phyloP scores from a whole-genome alignment of 2,113 vertebrate genomes.

The Prolemur simus region DNA sequence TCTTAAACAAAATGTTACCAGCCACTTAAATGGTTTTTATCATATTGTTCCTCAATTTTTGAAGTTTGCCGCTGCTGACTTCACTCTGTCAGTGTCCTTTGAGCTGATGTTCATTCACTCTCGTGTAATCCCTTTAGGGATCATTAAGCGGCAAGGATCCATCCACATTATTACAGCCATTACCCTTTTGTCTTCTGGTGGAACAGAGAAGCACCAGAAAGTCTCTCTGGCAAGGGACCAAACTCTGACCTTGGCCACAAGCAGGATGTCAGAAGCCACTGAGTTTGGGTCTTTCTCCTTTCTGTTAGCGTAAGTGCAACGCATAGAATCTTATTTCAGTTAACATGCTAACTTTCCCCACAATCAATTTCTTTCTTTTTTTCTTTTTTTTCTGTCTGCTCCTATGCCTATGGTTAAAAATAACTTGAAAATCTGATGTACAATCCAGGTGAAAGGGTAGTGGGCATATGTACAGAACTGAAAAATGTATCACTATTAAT shows the following conservation, averaged over 20 bases:
- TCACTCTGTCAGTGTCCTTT: background rate
- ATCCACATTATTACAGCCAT: fast-evolving
- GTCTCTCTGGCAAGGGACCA: background rate
- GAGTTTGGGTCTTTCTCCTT: background rate
- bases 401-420: constrained; percentile 20
- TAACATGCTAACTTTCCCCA: background rate
- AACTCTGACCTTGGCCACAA: background rate
- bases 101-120: background rate
- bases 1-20: background rate
- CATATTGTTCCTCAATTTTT: background rate
- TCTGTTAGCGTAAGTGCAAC: background rate
- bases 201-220: background rate
- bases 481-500: background rate
- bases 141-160: background rate
- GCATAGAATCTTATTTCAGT: constrained; percentile 10
- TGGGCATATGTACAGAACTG: background rate
- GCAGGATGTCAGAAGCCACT: background rate
- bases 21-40: background rate
- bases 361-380: background rate
- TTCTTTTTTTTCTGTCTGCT: background rate
- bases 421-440: constrained; percentile 12
- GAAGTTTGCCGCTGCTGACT: background rate
- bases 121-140: background rate
- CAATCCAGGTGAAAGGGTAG: background rate
- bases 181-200: background rate